Percentiles rank a stretch among this genome's conserved stretches.
These are phyloP conservation scores for Hymenochirus boettgeri DNA, from an alignment of 2,113 vertebrate genomes.

Conservation along the genomic window DNA sequence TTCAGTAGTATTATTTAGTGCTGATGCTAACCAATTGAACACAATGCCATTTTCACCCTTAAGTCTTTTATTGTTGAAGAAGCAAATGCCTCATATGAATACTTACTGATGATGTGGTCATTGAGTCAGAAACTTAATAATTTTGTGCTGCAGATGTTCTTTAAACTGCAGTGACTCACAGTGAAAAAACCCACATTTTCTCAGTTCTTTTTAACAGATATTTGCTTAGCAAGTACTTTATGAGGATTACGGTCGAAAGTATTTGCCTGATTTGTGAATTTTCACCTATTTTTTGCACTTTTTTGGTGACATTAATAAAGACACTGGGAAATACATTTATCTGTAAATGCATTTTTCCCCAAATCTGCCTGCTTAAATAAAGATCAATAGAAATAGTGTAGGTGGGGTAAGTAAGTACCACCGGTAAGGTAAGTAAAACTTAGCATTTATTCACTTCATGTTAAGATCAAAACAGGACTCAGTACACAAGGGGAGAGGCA, in stretches of 20 bases:
- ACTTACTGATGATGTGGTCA: conserved; percentile 10
- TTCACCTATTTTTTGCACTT: not conserved
- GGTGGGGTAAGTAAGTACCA: too few relatives aligned
- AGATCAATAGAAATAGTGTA: too few relatives aligned
- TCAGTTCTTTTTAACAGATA: not conserved
- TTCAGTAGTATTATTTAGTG: too few relatives aligned
- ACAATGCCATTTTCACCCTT: not conserved
- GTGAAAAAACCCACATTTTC: not conserved
- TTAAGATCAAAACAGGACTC: too few relatives aligned
- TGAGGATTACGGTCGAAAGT: not conserved
- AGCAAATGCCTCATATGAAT: conserved; percentile 10
- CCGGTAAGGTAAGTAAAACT: too few relatives aligned
- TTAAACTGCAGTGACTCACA: conserved; percentile 12
- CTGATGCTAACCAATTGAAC: not conserved
- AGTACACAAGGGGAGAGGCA: too few relatives aligned
- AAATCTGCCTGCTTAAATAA: too few relatives aligned
- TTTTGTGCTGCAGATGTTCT: conserved; percentile 12
- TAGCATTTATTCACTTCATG: too few relatives aligned
- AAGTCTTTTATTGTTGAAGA: not conserved
- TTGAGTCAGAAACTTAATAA: conserved; percentile 15
- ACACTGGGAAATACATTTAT: too few relatives aligned
- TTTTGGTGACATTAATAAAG: too few relatives aligned
- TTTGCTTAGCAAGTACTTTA: conserved; percentile 6
- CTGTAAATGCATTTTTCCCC: too few relatives aligned
- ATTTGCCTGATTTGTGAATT: too few relatives aligned